These are phyloP conservation scores for Zosterops pallidus DNA, from an alignment of 2,113 vertebrate genomes.

Conservation along the genomic window DNA sequence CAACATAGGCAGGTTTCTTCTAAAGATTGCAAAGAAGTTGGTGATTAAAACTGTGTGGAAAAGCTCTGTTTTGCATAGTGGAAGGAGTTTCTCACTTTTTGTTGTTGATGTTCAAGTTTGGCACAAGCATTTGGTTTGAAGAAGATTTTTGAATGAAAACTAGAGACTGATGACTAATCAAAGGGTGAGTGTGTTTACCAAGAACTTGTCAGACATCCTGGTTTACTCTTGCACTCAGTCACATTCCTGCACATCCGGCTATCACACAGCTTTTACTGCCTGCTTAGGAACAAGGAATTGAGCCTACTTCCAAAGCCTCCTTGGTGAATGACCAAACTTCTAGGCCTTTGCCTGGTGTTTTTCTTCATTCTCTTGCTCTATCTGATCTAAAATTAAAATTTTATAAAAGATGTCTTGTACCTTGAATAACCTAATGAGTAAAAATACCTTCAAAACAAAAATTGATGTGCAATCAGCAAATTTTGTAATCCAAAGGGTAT, in stretches of 20 bases:
- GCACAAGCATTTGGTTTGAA: neutral
- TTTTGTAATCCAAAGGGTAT: neutral
- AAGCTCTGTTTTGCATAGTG: neutral
- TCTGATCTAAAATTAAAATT: neutral
- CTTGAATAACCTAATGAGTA: neutral
- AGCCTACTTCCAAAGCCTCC: neutral
- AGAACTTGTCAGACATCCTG: neutral
- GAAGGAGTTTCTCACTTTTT: neutral
- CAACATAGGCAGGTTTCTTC: neutral
- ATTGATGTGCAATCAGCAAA: neutral
- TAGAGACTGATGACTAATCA: neutral
- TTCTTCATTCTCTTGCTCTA: neutral
- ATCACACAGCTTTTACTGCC: neutral
- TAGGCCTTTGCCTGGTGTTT: neutral
- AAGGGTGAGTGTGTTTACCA: neutral
- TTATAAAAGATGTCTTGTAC: neutral
- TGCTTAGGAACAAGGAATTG: neutral
- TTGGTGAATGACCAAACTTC: neutral
- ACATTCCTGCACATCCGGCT: rapidly evolving
- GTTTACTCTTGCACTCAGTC: neutral
- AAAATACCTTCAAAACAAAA: neutral
- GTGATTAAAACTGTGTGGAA: neutral
- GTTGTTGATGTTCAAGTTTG: neutral
- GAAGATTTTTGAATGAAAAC: neutral
- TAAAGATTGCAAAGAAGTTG: neutral